Evolutionary conservation across 2,113 vertebrate genomes (phyloP).

Genomic region (Pipra filicauda): DNA sequence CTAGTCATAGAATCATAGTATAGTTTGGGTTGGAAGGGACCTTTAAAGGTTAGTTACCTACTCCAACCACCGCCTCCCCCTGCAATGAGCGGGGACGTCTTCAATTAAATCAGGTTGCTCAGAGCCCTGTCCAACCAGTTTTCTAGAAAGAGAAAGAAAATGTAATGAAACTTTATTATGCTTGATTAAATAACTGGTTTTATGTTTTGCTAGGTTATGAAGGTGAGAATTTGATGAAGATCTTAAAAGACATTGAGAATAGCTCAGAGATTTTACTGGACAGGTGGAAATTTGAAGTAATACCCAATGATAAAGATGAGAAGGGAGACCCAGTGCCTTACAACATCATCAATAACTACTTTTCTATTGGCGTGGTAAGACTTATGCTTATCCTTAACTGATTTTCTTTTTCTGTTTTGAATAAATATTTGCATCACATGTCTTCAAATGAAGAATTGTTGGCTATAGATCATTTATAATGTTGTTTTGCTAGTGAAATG

Average conservation of each 20-base stretch:
- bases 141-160: neutral
- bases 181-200: neutral
- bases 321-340: conserved; percentile 94
- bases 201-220: conserved; percentile 86
- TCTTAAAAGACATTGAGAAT: conserved; percentile 93
- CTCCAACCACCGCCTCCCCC: neutral
- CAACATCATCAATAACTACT: conserved; percentile 95
- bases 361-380: conserved; percentile 91
- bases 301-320: conserved; percentile 90
- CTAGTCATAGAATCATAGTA: neutral
- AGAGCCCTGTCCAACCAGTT: neutral
- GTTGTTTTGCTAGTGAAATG: conserved; percentile 47
- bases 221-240: conserved; percentile 91
- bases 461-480: conserved; percentile 7
- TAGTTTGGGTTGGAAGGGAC: neutral
- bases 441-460: conserved; percentile 22
- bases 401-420: conserved; percentile 1
- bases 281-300: conserved; percentile 82
- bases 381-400: conserved; percentile 21
- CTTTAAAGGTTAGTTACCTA: neutral
- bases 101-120: neutral
- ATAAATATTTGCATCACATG: conserved; percentile 10
- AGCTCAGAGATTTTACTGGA: conserved; percentile 85
- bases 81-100: neutral
- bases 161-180: neutral